Base-by-base conservation (phyloP, 1,140 invertebrate species). In the Drosophila subpulchrella region DNA sequence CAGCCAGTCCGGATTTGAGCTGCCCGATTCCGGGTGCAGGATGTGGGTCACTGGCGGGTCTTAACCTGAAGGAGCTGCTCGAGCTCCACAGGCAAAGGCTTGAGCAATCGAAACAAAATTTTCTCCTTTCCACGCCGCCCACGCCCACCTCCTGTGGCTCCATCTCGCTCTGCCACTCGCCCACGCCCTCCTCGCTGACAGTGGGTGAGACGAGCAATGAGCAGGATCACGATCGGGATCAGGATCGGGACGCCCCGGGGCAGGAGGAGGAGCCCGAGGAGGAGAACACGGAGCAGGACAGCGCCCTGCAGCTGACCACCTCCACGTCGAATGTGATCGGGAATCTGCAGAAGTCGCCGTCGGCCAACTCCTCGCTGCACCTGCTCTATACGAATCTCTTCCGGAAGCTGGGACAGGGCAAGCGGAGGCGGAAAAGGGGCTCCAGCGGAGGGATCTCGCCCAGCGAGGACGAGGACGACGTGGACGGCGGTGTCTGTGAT, bases 61-160 rank as follows among this genome's bases (percentile, higher is more conserved):
- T 68, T 58, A 75, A 76, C 75, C 79, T 91, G 72, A 90, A 74
- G 75, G 86, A 91, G 78, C 79, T 91, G 57, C 79, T 91, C 72
- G 72, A 85, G 56, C 78, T 91, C 30, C 90, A 91, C 68, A 73
- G 90, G 76, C 90, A 90, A 75, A 86, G 90, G 15, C 83, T 78
- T 60, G 83, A 91, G 65, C 78, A 85, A 91, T 91, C 90, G 63
- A 91, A 91, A 90, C 86, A 91, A 90, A 84, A 85, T 85, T 91
- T 91, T 91, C 78, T 91, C 77, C 83, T 91, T 90, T 91, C 90
- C 80, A 78, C 90, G 71, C 86, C 90, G 60, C 78, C 90, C 61
- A 81, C 85, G 47, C 86, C 90, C 55, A 88, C 77, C 15, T 90
- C 90, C 48, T 82, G 81, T 41, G 78, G 85, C 72, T 91, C 90